These are phyloP conservation scores for Onychomys arenicola DNA, from an alignment of 2,797 vertebrate genomes.

Conservation along the genomic window DNA sequence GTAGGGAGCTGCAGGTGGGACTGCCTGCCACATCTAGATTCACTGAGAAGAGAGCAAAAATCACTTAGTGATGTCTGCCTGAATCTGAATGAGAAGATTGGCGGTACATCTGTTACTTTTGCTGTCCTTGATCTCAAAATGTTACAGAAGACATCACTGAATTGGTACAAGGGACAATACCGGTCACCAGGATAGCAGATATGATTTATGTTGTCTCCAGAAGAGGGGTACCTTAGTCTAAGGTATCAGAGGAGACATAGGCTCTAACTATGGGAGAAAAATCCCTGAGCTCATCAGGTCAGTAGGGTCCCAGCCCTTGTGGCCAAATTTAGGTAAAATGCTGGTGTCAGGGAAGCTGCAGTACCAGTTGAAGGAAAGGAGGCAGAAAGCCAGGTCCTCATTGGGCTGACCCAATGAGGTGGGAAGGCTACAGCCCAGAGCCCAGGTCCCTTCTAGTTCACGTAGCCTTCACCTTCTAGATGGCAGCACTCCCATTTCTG, in stretches of 20 bases:
- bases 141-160: not conserved
- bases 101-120: not conserved
- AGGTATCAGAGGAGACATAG: not conserved
- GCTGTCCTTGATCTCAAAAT: not conserved
- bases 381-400: not conserved
- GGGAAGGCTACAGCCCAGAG: not conserved
- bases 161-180: not conserved
- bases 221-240: not conserved
- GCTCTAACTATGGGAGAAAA: not conserved
- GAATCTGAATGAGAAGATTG: not conserved
- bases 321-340: not conserved
- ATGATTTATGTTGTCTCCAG: not conserved
- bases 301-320: not conserved
- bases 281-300: not conserved
- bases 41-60: not conserved
- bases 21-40: not conserved
- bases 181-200: not conserved
- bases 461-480: not conserved
- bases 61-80: conserved; percentile 25
- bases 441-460: not conserved
- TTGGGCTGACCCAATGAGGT: not conserved
- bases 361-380: not conserved
- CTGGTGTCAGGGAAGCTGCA: not conserved
- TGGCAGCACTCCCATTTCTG: not conserved
- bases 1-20: not conserved